Evolutionary conservation across 2,797 vertebrate species (phyloP).

Genomic region (Pipistrellus pipistrellus): DNA sequence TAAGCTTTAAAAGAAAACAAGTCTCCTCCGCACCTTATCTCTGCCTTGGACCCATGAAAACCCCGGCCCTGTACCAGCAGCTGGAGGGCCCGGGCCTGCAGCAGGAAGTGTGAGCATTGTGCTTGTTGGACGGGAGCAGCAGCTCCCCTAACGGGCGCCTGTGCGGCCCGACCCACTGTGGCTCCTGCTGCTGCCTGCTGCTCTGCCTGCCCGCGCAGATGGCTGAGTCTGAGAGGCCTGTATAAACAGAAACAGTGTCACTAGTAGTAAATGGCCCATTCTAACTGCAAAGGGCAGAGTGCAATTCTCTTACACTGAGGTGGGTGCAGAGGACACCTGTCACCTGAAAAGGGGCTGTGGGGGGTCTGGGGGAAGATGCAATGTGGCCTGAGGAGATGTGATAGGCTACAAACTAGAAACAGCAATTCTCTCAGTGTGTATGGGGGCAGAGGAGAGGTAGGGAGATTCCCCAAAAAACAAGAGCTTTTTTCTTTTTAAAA

Average conservation of each 20-base stretch:
- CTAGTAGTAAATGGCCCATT: not conserved
- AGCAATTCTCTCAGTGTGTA: not conserved
- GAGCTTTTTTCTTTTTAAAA: not conserved
- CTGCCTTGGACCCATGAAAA: not conserved
- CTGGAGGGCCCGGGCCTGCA: not conserved
- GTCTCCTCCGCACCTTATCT: not conserved
- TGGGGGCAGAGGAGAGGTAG: not conserved
- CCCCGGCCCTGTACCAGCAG: not conserved
- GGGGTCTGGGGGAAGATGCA: rapidly evolving
- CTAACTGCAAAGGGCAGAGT: not conserved
- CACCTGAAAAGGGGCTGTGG: not conserved
- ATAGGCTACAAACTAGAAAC: not conserved
- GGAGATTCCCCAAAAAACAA: not conserved
- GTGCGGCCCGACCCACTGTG: rapidly evolving
- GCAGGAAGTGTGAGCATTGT: not conserved
- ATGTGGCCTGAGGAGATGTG: not conserved
- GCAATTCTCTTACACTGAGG: not conserved
- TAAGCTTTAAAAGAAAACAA: not conserved
- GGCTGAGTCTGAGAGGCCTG: not conserved
- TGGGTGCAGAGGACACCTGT: not conserved
- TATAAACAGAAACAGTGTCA: not conserved
- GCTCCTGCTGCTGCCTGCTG: rapidly evolving
- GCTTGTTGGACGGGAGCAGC: not conserved
- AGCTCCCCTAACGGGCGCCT: rapidly evolving
- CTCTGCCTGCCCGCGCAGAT: no score